Evolutionary conservation across 1,140 invertebrate genomes (phyloP), one percentile per base, ranked within the genome.

Genomic region (Phocides pigmalion): DNA sequence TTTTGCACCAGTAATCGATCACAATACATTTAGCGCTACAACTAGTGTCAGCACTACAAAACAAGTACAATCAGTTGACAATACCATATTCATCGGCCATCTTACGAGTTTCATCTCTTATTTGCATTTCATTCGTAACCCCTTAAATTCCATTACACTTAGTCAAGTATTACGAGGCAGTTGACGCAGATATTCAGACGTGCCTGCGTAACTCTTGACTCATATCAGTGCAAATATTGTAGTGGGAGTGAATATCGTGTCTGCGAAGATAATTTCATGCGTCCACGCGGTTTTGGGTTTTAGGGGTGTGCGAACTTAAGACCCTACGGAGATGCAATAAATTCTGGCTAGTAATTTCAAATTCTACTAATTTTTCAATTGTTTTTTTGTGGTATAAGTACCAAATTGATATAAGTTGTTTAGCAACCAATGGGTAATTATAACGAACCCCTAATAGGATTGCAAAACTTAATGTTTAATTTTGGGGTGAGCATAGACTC

Each of bases 161-260:
- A 54, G 51, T 54, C 35, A 41, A 54, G 51, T 41, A 35, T 37
- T 37, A n/a, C 14, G 17, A 41, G 51, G 11, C 51, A 16, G 51
- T 37, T 54, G 35, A 54, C 35, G 35, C 28, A 51, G 28, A 51
- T 12, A 12, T 17, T 8, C 35, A 17, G 35, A 4, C n/a, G 4
- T 41, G 35, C 8, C 51, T 54, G 51, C 35, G 51, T 54, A 54
- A 54, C 35, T 41, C 19, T 41, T 41, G 51, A 54, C 32, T 54
- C 51, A 54, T 54, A 12, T 54, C 51, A 22, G n/a, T 41, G 32
- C 35, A 22, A 39, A 54, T 41, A 54, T 51, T 12, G 51, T 17
- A 51, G 49, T 20, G 25, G 17, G 35, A 19, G n/a, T 41, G 12
- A 37, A 32, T 11, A 11, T 20, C 17, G 16, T 28, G 12, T 54